These are phyloP conservation scores for Panthera uncia DNA, from an alignment of 2,113 vertebrate genomes.

Conservation along the genomic window DNA sequence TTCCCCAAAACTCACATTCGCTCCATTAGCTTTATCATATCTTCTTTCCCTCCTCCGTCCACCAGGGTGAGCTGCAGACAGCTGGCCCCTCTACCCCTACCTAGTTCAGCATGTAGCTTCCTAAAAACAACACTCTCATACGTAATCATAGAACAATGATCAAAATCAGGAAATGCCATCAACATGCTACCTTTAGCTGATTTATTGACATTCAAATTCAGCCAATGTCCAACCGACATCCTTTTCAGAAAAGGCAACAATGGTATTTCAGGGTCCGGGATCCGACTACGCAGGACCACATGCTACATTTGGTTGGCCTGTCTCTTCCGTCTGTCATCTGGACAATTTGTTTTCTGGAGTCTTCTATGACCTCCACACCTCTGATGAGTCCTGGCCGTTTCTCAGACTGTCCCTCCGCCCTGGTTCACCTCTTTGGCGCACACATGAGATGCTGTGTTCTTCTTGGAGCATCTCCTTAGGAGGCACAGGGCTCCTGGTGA, in stretches of 20 bases:
- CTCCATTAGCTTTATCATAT: rapidly evolving
- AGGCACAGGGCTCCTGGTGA: not conserved
- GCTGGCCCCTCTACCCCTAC: not conserved
- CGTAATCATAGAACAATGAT: not conserved
- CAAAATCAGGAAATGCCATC: not conserved
- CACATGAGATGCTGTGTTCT: too few species aligned
- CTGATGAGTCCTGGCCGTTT: not conserved
- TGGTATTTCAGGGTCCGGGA: not conserved
- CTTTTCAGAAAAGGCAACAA: not conserved
- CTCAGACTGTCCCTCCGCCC: too few species aligned
- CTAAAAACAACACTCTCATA: not conserved
- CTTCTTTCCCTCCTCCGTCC: too few species aligned
- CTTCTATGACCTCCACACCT: not conserved
- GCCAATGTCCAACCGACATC: not conserved
- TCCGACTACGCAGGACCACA: not conserved
- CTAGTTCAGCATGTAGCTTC: not conserved
- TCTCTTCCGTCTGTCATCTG: not conserved
- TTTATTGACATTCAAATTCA: not conserved
- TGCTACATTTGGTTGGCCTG: not conserved
- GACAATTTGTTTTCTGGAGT: not conserved
- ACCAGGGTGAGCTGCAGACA: not conserved
- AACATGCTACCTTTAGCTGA: not conserved
- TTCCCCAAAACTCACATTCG: not conserved
- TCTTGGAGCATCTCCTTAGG: rapidly evolving
- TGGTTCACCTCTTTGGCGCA: not conserved